Percentiles rank a stretch among this genome's conserved stretches.
phyloP scores from a whole-genome alignment of 2,888 invertebrate species.

The Acleris sparsana region DNA sequence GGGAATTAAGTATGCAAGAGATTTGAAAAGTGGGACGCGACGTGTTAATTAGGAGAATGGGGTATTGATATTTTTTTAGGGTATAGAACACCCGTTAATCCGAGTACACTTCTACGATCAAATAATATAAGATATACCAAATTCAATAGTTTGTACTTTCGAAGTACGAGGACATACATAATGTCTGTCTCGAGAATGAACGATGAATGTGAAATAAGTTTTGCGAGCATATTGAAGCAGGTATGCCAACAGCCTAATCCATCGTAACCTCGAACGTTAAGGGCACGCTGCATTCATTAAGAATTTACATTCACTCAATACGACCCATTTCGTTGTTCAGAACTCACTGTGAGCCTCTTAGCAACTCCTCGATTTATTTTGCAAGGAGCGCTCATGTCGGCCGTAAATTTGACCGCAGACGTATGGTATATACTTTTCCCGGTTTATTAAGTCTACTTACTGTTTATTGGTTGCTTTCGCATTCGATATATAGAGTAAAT shows the following conservation, averaged over 20 bases:
- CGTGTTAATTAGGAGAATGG: too few species aligned
- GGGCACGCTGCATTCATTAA: slow-evolving; percentile 61
- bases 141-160: too few species aligned
- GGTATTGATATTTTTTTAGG: too few species aligned
- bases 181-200: too few species aligned
- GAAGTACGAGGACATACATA: too few species aligned
- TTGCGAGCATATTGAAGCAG: neutral
- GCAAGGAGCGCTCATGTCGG: slow-evolving; percentile 8
- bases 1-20: too few species aligned
- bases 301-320: slow-evolving; percentile 75
- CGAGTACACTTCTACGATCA: too few species aligned
- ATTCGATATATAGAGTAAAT: too few species aligned
- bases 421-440: slow-evolving; percentile 6
- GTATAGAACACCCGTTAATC: too few species aligned
- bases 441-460: neutral
- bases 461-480: neutral
- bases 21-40: too few species aligned
- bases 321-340: slow-evolving; percentile 35
- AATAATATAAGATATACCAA: too few species aligned
- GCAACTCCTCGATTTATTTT: slow-evolving; percentile 31
- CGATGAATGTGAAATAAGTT: too few species aligned
- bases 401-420: slow-evolving; percentile 15
- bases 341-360: slow-evolving; percentile 37
- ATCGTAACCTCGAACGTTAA: slow-evolving; percentile 45
- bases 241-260: slow-evolving; percentile 19